A percentile compares a stretch with the other conserved stretches of the same genome.
Evolutionary conservation across 2,113 vertebrate genomes (phyloP).

Genomic region (Sakesphorus luctuosus): DNA sequence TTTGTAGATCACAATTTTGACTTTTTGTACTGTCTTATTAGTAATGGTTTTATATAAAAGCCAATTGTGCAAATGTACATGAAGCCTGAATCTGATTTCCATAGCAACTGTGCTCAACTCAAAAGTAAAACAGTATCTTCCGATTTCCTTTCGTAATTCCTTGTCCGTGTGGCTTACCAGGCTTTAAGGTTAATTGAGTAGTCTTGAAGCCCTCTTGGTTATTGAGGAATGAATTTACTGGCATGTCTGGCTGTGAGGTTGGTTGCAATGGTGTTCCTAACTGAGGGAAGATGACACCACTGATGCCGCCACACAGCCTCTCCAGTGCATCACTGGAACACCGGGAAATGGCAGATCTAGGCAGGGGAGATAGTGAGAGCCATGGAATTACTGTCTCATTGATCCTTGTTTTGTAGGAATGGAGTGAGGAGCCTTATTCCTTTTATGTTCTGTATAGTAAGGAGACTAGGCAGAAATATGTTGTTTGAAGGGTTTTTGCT

Average conservation of each 20-base stretch:
- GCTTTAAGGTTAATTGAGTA: not conserved
- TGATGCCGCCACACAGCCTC: not conserved
- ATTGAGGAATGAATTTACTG: not conserved
- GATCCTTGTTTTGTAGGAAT: not conserved
- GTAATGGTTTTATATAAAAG: not conserved
- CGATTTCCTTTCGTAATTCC: not conserved
- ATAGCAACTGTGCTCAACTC: not conserved
- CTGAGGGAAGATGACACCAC: not conserved
- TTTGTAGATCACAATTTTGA: not conserved
- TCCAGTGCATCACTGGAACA: not conserved
- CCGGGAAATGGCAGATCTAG: not conserved
- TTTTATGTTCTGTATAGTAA: not conserved
- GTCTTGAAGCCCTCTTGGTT: not conserved
- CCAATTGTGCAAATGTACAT: not conserved
- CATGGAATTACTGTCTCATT: not conserved
- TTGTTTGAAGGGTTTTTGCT: rapidly evolving
- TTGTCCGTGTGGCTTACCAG: not conserved
- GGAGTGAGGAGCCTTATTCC: not conserved
- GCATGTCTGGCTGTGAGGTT: not conserved
- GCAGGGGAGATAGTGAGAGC: not conserved
- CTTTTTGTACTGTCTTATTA: not conserved
- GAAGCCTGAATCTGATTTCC: not conserved
- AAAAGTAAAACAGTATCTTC: not conserved
- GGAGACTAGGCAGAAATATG: not conserved
- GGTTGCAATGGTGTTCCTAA: not conserved